These are phyloP conservation scores for Eupithecia abbreviata DNA, from an alignment of 2,888 invertebrate genomes.

Conservation along the genomic window DNA sequence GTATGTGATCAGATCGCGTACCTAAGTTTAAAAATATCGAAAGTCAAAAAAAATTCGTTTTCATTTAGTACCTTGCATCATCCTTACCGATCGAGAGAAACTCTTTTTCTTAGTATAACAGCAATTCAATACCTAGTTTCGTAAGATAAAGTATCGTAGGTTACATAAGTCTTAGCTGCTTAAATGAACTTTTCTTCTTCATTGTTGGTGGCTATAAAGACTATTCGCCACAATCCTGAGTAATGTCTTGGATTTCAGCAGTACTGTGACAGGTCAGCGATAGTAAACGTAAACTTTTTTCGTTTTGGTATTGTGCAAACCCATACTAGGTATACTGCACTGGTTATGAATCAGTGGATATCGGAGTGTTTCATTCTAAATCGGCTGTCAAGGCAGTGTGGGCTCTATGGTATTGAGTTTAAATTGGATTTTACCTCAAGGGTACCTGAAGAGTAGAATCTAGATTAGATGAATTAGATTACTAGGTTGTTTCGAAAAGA, in stretches of 20 bases:
- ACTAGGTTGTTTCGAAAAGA: neutral
- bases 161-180: too few relatives aligned
- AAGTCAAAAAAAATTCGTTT: too few relatives aligned
- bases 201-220: neutral
- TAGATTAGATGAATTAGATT: neutral
- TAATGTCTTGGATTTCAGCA: neutral
- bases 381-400: slow-evolving; percentile 7
- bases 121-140: neutral
- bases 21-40: too few relatives aligned
- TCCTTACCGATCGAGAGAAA: neutral
- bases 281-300: neutral
- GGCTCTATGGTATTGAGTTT: neutral
- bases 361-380: slow-evolving; percentile 9
- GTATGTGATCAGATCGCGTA: too few relatives aligned
- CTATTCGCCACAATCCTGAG: neutral
- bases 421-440: slow-evolving; percentile 2
- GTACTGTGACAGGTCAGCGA: neutral
- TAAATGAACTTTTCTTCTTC: neutral
- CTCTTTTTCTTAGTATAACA: neutral
- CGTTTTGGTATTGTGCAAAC: neutral
- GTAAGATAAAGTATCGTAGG: too few relatives aligned
- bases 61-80: neutral
- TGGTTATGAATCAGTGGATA: slow-evolving; percentile 16
- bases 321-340: neutral
- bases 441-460: neutral